phyloP scores from a whole-genome alignment of 2,888 invertebrate genomes.

The Allolobophora icterica region DNA sequence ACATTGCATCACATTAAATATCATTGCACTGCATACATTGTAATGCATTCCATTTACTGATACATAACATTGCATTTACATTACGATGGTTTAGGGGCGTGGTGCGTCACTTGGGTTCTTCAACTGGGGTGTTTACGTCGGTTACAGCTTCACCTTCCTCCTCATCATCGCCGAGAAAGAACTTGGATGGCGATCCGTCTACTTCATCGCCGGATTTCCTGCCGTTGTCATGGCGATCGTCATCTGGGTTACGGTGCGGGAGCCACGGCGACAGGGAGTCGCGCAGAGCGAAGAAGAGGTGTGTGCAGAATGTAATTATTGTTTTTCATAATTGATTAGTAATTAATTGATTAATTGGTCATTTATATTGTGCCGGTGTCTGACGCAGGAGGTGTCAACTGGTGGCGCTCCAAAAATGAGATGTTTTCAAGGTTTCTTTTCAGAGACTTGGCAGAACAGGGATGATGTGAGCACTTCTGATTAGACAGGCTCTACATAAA shows the following conservation, averaged over 20 bases:
- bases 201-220: constrained; percentile 44
- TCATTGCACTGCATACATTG: neutral
- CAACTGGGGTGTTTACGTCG: constrained; percentile 46
- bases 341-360: no score
- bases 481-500: no score
- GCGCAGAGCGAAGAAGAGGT: no score
- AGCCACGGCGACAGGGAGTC: constrained; percentile 31
- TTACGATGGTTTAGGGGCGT: constrained; percentile 14
- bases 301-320: no score
- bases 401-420: no score
- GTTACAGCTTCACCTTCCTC: constrained; percentile 44
- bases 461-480: no score
- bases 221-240: constrained; percentile 39
- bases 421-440: no score
- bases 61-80: neutral
- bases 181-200: constrained; percentile 45
- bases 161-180: constrained; percentile 40
- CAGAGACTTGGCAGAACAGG: no score
- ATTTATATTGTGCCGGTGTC: no score
- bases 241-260: constrained; percentile 36
- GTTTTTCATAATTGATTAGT: no score
- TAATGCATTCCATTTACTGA: neutral
- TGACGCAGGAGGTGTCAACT: no score
- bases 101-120: constrained; percentile 46
- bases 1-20: no score